phyloP scores from a whole-genome alignment of 1,140 invertebrate species.

The Thaumatotibia leucotreta region DNA sequence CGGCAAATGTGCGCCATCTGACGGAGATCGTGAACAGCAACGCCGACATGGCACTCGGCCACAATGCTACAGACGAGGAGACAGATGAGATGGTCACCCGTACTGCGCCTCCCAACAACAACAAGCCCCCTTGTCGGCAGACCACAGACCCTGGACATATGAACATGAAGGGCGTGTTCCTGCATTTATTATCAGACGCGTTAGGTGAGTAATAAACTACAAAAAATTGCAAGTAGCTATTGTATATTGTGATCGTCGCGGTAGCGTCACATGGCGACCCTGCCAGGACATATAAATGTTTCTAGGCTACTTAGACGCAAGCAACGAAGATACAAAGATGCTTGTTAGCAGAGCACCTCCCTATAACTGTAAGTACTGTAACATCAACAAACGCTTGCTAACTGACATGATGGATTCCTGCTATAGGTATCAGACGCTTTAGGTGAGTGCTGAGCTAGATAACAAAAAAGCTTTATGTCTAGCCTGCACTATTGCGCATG shows the following conservation, averaged over 20 bases:
- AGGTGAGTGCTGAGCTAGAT: too few relatives aligned
- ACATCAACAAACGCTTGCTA: too few relatives aligned
- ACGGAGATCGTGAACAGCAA: slow-evolving; percentile 67
- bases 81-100: slow-evolving; percentile 84
- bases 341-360: too few relatives aligned
- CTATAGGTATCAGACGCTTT: too few relatives aligned
- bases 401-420: too few relatives aligned
- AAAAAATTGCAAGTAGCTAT: too few relatives aligned
- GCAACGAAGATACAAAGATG: too few relatives aligned
- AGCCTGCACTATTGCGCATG: too few relatives aligned
- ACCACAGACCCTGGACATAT: slow-evolving; percentile 85
- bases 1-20: slow-evolving; percentile 59
- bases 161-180: slow-evolving; percentile 98
- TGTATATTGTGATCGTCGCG: neutral
- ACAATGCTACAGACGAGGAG: slow-evolving; percentile 84
- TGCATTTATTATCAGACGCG: slow-evolving; percentile 98
- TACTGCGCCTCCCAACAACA: slow-evolving; percentile 36
- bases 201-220: slow-evolving; percentile 77
- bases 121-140: slow-evolving; percentile 57
- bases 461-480: too few relatives aligned
- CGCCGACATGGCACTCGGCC: slow-evolving; percentile 64
- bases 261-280: neutral
- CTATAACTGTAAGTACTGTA: too few relatives aligned
- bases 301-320: too few relatives aligned
- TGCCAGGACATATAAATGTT: neutral